phyloP scores from a whole-genome alignment of 2,113 vertebrate genomes.

The Galeopterus variegatus region DNA sequence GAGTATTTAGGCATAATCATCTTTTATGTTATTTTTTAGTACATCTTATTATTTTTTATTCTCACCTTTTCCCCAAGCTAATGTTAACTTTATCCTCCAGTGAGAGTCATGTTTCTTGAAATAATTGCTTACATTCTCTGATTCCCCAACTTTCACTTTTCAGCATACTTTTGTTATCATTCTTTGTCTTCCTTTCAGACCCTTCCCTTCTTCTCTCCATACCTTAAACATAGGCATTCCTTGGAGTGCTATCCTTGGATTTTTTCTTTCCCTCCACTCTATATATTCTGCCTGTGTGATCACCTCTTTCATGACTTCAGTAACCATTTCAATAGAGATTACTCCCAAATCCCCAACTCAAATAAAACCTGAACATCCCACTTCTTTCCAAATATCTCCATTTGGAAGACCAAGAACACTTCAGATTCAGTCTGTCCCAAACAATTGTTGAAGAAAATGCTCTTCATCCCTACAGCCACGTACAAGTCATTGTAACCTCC shows the following conservation, averaged over 20 bases:
- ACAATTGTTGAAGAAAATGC: background rate
- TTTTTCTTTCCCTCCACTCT: background rate
- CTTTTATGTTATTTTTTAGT: background rate
- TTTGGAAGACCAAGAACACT: background rate
- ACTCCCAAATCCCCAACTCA: background rate
- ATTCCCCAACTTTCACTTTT: background rate
- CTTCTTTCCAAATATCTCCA: background rate
- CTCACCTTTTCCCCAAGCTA: background rate
- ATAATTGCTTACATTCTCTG: background rate
- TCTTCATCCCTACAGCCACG: background rate
- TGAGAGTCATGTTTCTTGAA: background rate
- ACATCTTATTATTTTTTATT: constrained; percentile 8
- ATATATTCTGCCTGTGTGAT: background rate
- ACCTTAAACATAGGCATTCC: background rate
- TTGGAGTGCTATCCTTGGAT: background rate
- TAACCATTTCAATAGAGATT: background rate
- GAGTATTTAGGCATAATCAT: background rate
- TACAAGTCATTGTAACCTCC: background rate
- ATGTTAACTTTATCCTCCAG: background rate
- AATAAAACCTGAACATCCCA: background rate
- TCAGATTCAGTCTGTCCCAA: background rate
- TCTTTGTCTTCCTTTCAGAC: background rate
- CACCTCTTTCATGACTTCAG: background rate
- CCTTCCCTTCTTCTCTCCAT: background rate
- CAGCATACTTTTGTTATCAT: background rate